Percentiles rank a stretch among this genome's conserved stretches.
These are phyloP conservation scores for Phrynocephalus guinanensis DNA, from an alignment of 2,797 vertebrate genomes.

Conservation along the genomic window DNA sequence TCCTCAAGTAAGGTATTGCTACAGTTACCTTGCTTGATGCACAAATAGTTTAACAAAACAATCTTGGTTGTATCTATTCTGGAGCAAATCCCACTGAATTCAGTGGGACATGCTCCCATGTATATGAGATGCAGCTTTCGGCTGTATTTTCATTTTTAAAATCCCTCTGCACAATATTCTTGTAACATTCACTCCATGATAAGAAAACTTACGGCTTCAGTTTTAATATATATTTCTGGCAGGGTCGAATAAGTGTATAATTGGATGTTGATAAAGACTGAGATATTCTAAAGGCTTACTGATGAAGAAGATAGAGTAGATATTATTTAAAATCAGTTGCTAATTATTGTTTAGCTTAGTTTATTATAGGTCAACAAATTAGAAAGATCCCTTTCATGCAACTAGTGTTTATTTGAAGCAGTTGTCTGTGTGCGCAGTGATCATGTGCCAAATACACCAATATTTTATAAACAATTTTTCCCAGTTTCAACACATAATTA, in stretches of 20 bases:
- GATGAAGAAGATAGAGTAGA: background rate
- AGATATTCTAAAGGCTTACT: background rate
- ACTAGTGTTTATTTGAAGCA: slow-evolving; percentile 8
- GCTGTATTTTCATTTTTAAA: background rate
- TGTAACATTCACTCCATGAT: background rate
- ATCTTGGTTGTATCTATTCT: background rate
- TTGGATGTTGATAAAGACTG: background rate
- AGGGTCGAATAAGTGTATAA: background rate
- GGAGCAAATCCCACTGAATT: background rate
- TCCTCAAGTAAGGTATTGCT: background rate
- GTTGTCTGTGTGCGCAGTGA: background rate
- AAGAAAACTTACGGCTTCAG: background rate
- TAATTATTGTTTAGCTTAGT: background rate
- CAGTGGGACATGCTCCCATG: background rate
- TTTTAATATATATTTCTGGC: background rate
- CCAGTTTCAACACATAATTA: slow-evolving; percentile 23
- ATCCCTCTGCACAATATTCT: background rate
- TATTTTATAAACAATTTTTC: slow-evolving; percentile 18
- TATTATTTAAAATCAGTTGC: background rate
- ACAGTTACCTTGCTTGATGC: background rate
- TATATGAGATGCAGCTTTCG: background rate
- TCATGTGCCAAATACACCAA: slow-evolving; percentile 10
- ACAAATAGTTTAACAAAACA: background rate
- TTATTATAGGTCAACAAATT: background rate
- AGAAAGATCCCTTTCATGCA: background rate